Conservation (phyloP, 2,797 vertebrate species). For the Glossophaga mutica region DNA sequence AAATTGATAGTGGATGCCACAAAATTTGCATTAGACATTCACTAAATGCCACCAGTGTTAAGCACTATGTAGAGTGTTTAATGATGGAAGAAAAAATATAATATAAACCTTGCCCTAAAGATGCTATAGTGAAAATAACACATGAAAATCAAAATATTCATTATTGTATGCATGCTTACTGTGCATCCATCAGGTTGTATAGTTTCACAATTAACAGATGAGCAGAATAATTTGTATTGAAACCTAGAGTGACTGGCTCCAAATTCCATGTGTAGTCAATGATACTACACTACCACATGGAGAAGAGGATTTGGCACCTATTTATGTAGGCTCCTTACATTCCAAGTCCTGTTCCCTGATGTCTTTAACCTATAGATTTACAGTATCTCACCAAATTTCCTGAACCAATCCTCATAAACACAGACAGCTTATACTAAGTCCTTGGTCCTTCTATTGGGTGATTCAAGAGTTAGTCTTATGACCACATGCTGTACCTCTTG, state of each 20-base stretch:
- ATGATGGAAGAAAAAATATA: background rate
- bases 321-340: background rate
- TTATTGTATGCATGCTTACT: background rate
- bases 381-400: background rate
- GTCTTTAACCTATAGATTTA: background rate
- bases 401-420: background rate
- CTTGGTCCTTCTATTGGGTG: background rate
- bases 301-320: background rate
- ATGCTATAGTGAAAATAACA: background rate
- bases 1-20: background rate
- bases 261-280: background rate
- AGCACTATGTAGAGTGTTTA: background rate
- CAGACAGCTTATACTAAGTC: background rate
- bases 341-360: background rate
- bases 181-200: background rate
- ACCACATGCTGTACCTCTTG: background rate
- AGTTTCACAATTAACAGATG: background rate
- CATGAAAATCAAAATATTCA: background rate
- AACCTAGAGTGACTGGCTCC: background rate
- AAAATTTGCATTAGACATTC: background rate
- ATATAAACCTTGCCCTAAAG: background rate
- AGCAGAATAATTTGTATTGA: background rate
- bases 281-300: background rate
- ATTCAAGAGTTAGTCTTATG: background rate
- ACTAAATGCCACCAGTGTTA: background rate